These are phyloP conservation scores for Candoia aspera DNA, from an alignment of 2,113 vertebrate species.

Conservation along the genomic window DNA sequence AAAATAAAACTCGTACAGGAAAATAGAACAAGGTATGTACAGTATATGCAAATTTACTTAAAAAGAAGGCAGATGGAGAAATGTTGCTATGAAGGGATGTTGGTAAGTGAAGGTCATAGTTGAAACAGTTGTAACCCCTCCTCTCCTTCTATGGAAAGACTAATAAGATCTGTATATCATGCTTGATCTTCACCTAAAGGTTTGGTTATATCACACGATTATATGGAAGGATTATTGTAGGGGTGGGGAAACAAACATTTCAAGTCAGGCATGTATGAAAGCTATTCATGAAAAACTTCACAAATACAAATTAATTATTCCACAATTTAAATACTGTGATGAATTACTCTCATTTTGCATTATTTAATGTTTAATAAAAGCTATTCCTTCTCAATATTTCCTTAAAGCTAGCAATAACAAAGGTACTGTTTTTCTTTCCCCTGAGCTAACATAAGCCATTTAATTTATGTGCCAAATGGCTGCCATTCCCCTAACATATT, in stretches of 20 bases:
- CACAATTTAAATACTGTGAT: constrained; percentile 6
- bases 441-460: constrained; percentile 2
- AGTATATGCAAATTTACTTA: neutral
- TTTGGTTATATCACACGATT: neutral
- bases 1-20: neutral
- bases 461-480: constrained; percentile 31
- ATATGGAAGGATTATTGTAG: neutral
- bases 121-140: neutral
- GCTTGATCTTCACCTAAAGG: constrained; percentile 7
- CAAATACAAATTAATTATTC: constrained; percentile 10
- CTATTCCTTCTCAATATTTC: no score
- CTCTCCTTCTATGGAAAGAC: neutral
- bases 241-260: neutral
- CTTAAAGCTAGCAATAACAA: neutral
- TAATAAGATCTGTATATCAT: neutral
- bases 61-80: neutral
- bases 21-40: neutral
- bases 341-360: constrained; percentile 2
- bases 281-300: neutral
- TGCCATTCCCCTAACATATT: constrained; percentile 29
- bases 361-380: neutral
- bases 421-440: neutral
- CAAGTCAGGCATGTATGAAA: neutral
- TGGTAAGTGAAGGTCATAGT: neutral
- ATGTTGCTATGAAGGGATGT: neutral